Conservation (phyloP, 2,888 invertebrate species). For the Listrodromus nycthemerus region DNA sequence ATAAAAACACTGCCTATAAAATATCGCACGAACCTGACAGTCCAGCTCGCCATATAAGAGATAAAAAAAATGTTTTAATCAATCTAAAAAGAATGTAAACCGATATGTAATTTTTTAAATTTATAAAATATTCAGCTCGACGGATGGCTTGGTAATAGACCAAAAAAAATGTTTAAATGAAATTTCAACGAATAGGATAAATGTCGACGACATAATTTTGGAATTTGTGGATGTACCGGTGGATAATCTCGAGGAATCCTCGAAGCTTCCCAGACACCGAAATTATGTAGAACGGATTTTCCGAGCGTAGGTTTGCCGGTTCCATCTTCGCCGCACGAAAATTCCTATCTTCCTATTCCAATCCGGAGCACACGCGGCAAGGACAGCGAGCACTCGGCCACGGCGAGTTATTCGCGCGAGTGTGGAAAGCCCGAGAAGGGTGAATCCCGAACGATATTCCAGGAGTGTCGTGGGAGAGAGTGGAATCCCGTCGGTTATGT, state of each 20-base stretch:
- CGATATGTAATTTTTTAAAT: neutral
- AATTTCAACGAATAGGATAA: neutral
- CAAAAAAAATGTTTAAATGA: neutral
- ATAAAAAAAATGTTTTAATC: slow-evolving; percentile 2
- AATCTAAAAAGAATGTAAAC: slow-evolving; percentile 20
- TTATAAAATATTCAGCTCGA: neutral
- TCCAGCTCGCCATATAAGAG: slow-evolving; percentile 32
- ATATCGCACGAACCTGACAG: slow-evolving; percentile 49
- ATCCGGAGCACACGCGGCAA: slow-evolving; percentile 36
- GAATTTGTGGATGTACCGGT: neutral
- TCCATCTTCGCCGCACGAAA: slow-evolving; percentile 35
- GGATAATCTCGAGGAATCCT: neutral
- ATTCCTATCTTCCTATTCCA: slow-evolving; percentile 28
- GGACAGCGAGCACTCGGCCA: slow-evolving; percentile 10
- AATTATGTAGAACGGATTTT: slow-evolving; percentile 45
- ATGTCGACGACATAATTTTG: neutral
- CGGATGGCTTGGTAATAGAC: no score
- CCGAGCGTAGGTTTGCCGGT: slow-evolving; percentile 41
- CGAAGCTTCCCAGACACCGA: neutral
- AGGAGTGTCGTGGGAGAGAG: slow-evolving; percentile 32
- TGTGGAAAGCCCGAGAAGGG: slow-evolving; percentile 71
- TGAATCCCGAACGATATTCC: slow-evolving; percentile 41
- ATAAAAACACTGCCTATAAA: slow-evolving; percentile 49
- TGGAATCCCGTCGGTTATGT: slow-evolving; percentile 47
- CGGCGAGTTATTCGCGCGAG: slow-evolving; percentile 77